These are phyloP conservation scores for Heterodera schachtii DNA, from an alignment of 1,140 invertebrate genomes.

Conservation along the genomic window DNA sequence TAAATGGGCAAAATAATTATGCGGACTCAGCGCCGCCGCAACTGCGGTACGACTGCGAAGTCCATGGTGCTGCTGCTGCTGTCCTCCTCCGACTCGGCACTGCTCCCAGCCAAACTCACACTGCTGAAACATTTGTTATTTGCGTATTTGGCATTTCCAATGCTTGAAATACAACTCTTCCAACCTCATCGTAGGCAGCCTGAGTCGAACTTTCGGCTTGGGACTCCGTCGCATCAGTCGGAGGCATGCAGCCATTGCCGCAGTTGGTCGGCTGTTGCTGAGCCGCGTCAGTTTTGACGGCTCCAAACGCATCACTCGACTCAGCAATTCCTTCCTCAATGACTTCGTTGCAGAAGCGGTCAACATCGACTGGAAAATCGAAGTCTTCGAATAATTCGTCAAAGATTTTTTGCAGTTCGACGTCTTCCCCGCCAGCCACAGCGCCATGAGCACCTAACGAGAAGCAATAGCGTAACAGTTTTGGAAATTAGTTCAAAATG, in stretches of 20 bases:
- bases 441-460: slow-evolving; percentile 22
- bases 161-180: neutral
- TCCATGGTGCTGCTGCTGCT: neutral
- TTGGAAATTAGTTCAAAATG: neutral
- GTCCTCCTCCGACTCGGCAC: slow-evolving; percentile 15
- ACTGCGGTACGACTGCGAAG: slow-evolving; percentile 12
- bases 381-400: slow-evolving; percentile 30
- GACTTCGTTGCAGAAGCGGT: slow-evolving; percentile 38
- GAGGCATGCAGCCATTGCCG: slow-evolving; percentile 4
- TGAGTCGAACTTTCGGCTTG: slow-evolving; percentile 13
- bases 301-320: slow-evolving; percentile 16
- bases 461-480: neutral
- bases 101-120: neutral
- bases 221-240: slow-evolving; percentile 4
- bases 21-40: slow-evolving; percentile 25
- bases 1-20: slow-evolving; percentile 21
- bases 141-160: no score
- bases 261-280: slow-evolving; percentile 4
- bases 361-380: slow-evolving; percentile 33
- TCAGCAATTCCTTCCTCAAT: slow-evolving; percentile 35
- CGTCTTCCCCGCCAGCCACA: slow-evolving; percentile 24
- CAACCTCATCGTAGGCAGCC: neutral
- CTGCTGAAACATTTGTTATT: neutral
- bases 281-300: slow-evolving; percentile 5
- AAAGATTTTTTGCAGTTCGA: slow-evolving; percentile 34